Conservation (phyloP, 2,797 vertebrate species). For the Girardinus metallicus region DNA sequence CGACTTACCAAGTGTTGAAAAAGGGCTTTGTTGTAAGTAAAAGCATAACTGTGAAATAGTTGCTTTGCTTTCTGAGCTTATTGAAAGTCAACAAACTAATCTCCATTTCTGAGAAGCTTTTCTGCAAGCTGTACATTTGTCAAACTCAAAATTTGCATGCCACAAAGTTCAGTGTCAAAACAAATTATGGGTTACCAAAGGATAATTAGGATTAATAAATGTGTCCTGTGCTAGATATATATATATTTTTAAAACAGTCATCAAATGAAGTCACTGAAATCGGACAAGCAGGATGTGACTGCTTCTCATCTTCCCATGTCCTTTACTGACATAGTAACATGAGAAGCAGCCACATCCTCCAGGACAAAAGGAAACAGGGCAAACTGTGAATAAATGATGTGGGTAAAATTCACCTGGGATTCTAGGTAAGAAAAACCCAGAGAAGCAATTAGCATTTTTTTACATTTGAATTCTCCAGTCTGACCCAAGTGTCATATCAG, state of each 20-base stretch:
- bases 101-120: background rate
- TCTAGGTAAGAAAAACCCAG: slow-evolving; percentile 26
- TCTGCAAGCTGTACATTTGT: background rate
- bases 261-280: background rate
- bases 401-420: slow-evolving; percentile 14
- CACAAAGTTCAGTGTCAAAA: background rate
- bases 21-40: background rate
- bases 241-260: background rate
- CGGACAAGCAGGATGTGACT: slow-evolving; percentile 1
- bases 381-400: slow-evolving; percentile 19
- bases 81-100: background rate
- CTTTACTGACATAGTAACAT: slow-evolving; percentile 12
- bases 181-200: background rate
- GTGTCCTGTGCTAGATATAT: background rate
- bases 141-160: background rate
- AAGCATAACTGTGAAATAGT: background rate
- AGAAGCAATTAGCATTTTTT: slow-evolving; percentile 33
- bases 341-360: slow-evolving; percentile 1
- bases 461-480: slow-evolving; percentile 42
- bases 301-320: slow-evolving; percentile 25
- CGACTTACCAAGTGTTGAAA: background rate
- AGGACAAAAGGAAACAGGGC: slow-evolving; percentile 3
- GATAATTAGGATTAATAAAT: background rate
- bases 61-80: background rate
- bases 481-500: slow-evolving; percentile 50